Base-by-base conservation (phyloP, 2,797 vertebrate genomes). In the Prunella strophiata region DNA sequence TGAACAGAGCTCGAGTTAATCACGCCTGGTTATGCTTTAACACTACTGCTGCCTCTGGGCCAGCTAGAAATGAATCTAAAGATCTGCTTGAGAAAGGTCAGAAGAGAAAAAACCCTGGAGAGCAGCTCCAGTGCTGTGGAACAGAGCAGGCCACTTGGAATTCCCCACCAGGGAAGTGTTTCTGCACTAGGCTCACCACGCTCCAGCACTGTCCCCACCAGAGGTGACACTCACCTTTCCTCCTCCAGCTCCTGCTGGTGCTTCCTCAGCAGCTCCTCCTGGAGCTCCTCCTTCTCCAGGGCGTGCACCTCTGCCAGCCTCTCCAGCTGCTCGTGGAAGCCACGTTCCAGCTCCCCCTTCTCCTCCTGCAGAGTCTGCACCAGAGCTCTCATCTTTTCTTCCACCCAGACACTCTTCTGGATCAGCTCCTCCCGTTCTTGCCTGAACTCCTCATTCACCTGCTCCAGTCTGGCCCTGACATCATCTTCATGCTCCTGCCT, bases 141-240 rank as follows among this genome's bases (percentile, higher is more conserved):
- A 72, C 3, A 38, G 54, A 72, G 16, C 66, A 15, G 45, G 4
- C 4, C 66, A 12, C 42, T 14, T 3, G 27, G 40, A 15, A 34
- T 19, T 25, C 3, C 54, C 55, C 68, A 10, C 1, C 20, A 13
- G 52, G 72, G 84, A 63, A 26, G 38, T 0, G 5, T 23, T 66
- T 27, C 85, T 74, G 55, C 62, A 6, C 34, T 13, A 14, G n/a
- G 5, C 1, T 32, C 34, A 55, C 42, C 32, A 3, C 0, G 0
- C 76, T 36, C 22, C 57, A 73, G 16, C 25, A 11, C 19, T 20
- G 5, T 22, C n/a, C 51, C 68, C 17, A 7, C 22, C 40, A 5
- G 30, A 3, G 2, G 9, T 5, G 48, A 29, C 84, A 75, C 99
- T 98, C 96, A 99, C 99, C 99, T 99, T 87, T 98, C 98, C 87